These are phyloP conservation scores for Myotis planiceps DNA, from an alignment of 2,797 vertebrate species.

Conservation along the genomic window DNA sequence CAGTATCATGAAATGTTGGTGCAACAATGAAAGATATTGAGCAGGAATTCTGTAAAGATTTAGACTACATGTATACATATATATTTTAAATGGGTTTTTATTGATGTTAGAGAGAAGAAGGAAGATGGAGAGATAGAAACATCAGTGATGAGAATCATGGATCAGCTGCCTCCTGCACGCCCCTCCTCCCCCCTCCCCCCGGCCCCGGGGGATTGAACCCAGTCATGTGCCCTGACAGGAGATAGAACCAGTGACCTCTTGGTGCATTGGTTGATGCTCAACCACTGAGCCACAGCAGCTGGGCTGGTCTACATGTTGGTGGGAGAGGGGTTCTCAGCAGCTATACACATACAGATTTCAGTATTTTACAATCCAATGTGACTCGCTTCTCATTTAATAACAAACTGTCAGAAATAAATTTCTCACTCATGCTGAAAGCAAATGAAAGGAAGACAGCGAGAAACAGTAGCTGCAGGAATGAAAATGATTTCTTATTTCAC, in stretches of 20 bases:
- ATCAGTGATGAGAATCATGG: neutral
- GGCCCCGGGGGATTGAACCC: neutral
- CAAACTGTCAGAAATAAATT: constrained; percentile 81
- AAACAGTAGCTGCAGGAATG: constrained; percentile 58
- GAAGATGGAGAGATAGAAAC: neutral
- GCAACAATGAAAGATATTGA: constrained; percentile 12
- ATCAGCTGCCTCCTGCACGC: neutral
- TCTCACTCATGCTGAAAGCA: constrained; percentile 78
- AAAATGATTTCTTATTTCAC: constrained; percentile 65
- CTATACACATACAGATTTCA: constrained; percentile 68
- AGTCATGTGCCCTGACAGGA: neutral
- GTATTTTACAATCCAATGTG: constrained; percentile 61
- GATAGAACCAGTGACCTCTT: neutral
- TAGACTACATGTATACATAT: neutral
- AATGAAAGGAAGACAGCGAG: constrained; percentile 72
- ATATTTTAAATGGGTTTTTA: neutral
- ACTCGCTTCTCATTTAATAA: constrained; percentile 68
- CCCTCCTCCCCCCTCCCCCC: no score
- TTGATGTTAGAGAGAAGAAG: neutral
- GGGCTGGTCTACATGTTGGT: neutral
- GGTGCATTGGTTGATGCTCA: neutral
- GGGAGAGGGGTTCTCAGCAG: constrained; percentile 51
- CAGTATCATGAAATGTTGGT: neutral
- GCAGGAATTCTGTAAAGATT: constrained; percentile 37
- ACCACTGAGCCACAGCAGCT: neutral